Evolutionary conservation across 2,113 vertebrate species (phyloP).

Genomic region (Oceanodroma tethys): DNA sequence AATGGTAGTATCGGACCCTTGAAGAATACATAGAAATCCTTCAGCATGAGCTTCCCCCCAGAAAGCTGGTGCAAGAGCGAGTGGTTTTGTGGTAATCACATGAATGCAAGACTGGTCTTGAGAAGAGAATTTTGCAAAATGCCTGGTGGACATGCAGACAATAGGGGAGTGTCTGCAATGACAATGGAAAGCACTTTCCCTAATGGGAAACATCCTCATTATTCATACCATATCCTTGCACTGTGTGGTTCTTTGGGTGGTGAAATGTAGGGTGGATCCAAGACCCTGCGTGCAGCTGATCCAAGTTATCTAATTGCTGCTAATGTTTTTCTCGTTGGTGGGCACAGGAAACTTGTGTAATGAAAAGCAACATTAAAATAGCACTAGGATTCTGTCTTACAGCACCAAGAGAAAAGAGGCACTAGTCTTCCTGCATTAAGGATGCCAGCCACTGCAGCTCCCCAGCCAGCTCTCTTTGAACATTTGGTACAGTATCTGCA

Average conservation of each 20-base stretch:
- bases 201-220: constrained; percentile 29
- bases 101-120: not conserved
- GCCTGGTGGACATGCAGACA: not conserved
- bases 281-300: not conserved
- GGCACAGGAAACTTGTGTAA: not conserved
- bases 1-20: not conserved
- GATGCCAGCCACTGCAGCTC: not conserved
- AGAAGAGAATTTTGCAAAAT: not conserved
- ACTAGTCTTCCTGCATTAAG: not conserved
- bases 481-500: not conserved
- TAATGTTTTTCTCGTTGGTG: not conserved
- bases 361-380: not conserved
- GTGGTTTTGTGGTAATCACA: not conserved
- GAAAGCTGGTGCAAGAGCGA: not conserved
- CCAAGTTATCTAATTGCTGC: not conserved
- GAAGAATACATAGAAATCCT: not conserved
- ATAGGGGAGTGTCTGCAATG: not conserved
- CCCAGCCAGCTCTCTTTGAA: not conserved
- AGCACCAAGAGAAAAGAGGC: not conserved
- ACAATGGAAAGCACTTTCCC: constrained; percentile 44
- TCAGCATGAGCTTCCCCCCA: not conserved
- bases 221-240: not conserved
- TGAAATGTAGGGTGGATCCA: not conserved
- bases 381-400: not conserved
- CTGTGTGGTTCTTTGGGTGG: not conserved